Evolutionary conservation across 1,140 invertebrate species (phyloP).

Genomic region (Diploscapter pachys): DNA sequence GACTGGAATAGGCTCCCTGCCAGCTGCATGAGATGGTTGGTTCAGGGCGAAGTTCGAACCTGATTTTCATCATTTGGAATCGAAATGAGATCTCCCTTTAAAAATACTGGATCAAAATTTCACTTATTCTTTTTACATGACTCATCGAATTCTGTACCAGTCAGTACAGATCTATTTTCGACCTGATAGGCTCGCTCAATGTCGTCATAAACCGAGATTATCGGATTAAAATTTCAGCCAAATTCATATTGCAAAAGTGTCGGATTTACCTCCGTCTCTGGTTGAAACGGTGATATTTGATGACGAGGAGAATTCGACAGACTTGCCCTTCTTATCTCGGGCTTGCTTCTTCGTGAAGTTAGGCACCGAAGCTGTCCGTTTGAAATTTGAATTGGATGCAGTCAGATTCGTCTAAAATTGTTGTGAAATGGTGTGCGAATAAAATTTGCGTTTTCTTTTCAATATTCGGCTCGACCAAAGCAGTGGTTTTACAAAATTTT

Average conservation of each 20-base stretch:
- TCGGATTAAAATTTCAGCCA: not conserved
- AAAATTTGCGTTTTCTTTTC: no score
- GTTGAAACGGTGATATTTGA: constrained; percentile 29
- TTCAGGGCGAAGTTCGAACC: constrained; percentile 23
- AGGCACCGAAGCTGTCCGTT: constrained; percentile 54
- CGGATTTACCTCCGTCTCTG: constrained; percentile 5
- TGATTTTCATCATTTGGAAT: not conserved
- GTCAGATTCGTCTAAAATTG: constrained; percentile 3
- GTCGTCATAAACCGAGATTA: no score
- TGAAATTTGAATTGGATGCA: constrained; percentile 37
- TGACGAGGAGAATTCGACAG: constrained; percentile 27
- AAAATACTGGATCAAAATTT: no score
- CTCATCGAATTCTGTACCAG: no score
- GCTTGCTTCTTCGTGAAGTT: constrained; percentile 47
- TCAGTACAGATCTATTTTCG: no score
- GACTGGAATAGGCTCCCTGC: constrained; percentile 13
- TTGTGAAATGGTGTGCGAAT: not conserved
- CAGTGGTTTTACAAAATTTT: not conserved
- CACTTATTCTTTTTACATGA: no score
- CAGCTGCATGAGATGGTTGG: constrained; percentile 6
- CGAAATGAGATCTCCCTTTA: no score
- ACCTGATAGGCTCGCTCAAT: no score
- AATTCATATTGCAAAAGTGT: not conserved
- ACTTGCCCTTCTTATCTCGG: constrained; percentile 24
- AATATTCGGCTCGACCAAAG: no score